Conservation (phyloP, 2,797 vertebrate species). For the Enteromius argenteus region DNA sequence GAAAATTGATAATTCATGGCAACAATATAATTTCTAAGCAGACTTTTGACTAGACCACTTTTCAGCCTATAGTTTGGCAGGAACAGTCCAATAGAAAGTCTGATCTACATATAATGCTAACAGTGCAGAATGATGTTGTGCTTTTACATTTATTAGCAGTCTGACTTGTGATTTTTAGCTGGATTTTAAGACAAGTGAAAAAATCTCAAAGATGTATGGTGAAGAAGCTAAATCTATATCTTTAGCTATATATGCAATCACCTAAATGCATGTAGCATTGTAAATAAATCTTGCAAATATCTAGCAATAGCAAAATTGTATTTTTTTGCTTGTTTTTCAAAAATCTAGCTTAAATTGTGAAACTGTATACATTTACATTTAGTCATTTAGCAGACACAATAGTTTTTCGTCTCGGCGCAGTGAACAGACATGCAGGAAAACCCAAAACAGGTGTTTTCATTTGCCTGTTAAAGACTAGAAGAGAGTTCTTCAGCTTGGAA, state of each 20-base stretch:
- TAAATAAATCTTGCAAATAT: neutral
- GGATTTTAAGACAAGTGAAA: neutral
- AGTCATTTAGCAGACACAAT: neutral
- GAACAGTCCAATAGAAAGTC: neutral
- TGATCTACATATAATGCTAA: neutral
- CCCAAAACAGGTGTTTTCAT: constrained; percentile 27
- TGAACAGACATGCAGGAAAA: neutral
- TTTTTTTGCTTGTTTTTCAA: neutral
- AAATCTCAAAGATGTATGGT: neutral
- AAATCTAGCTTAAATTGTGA: neutral
- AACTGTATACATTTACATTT: neutral
- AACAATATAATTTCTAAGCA: neutral
- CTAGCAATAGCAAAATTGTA: neutral
- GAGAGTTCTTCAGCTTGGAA: constrained; percentile 6
- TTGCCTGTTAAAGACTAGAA: constrained; percentile 16
- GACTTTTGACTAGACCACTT: neutral
- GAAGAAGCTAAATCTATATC: neutral
- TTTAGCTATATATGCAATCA: neutral
- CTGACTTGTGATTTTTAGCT: neutral
- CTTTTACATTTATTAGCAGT: neutral
- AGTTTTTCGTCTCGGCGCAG: neutral
- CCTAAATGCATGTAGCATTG: neutral
- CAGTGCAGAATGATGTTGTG: neutral
- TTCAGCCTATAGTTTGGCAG: neutral
- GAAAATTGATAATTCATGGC: neutral